A percentile compares a stretch with the other conserved stretches of the same genome.
Conservation (phyloP, 2,113 vertebrate species). For the Centropus bengalensis region DNA sequence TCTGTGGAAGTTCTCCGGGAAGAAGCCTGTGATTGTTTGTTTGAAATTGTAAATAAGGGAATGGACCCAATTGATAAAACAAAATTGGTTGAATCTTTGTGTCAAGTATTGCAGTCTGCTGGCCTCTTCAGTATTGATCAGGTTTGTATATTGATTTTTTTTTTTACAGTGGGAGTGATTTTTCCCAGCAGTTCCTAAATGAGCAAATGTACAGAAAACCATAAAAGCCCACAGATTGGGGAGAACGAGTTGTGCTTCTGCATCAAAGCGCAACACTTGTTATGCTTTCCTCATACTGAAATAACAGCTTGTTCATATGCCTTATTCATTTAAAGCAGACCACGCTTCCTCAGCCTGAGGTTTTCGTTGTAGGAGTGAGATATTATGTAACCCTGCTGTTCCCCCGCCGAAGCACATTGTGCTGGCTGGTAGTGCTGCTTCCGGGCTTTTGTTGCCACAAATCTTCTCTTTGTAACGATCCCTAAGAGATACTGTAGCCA, state of each 20-base stretch:
- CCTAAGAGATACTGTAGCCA: background rate
- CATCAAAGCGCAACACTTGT: background rate
- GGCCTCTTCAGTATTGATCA: constrained; percentile 96
- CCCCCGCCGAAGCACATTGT: background rate
- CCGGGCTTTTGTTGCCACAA: background rate
- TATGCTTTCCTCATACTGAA: background rate
- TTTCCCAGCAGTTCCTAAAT: background rate
- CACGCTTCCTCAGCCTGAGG: background rate
- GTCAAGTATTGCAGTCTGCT: constrained; percentile 91
- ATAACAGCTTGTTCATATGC: background rate
- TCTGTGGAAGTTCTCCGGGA: constrained; percentile 95
- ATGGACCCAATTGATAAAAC: constrained; percentile 98
- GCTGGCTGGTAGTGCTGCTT: background rate
- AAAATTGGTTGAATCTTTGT: constrained; percentile 96
- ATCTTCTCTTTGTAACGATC: background rate
- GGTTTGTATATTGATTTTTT: constrained; percentile 76
- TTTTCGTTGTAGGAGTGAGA: background rate
- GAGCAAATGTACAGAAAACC: background rate
- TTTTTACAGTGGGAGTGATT: background rate
- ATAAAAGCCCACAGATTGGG: background rate
- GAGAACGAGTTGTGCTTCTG: background rate
- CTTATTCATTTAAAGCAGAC: background rate
- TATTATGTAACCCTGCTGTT: background rate
- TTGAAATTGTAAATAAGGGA: constrained; percentile 98
- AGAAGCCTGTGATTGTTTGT: constrained; percentile 98